Conservation (phyloP, 92 coral and sea anemone species). For the Paramuricea clavata region DNA sequence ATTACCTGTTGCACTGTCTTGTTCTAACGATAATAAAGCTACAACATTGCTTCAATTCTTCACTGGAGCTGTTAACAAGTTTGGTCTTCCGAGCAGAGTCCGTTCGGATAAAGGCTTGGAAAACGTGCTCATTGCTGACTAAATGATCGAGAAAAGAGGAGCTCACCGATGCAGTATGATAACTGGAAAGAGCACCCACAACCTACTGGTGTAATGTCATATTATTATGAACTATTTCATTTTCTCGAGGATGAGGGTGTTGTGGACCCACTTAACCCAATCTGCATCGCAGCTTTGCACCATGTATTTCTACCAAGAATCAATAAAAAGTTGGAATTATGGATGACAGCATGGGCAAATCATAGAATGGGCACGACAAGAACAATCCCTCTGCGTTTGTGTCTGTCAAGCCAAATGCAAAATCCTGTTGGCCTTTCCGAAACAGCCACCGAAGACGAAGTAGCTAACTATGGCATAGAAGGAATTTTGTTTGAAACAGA, state of each 20-base stretch:
- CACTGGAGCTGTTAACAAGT: slow-evolving; percentile 68
- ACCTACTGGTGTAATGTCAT: slow-evolving; percentile 76
- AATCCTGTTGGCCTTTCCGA: slow-evolving; percentile 71
- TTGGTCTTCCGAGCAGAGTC: slow-evolving; percentile 84
- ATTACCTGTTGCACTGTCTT: slow-evolving; percentile 70
- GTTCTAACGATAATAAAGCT: slow-evolving; percentile 70
- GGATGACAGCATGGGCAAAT: slow-evolving; percentile 79
- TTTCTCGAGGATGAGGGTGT: slow-evolving; percentile 79
- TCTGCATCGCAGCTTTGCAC: slow-evolving; percentile 75
- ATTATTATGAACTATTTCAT: slow-evolving; percentile 76
- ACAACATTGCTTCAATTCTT: slow-evolving; percentile 66
- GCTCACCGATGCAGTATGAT: slow-evolving; percentile 72
- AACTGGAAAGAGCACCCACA: slow-evolving; percentile 77
- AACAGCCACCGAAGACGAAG: slow-evolving; percentile 35
- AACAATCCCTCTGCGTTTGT: slow-evolving; percentile 70
- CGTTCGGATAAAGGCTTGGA: slow-evolving; percentile 80
- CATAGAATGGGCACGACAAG: slow-evolving; percentile 83
- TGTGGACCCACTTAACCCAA: slow-evolving; percentile 71
- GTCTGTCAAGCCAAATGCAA: slow-evolving; percentile 79
- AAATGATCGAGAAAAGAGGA: slow-evolving; percentile 79
- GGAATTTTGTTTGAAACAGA: slow-evolving; percentile 56
- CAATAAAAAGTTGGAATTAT: slow-evolving; percentile 69
- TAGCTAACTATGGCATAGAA: slow-evolving; percentile 64
- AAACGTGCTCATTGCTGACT: slow-evolving; percentile 78
- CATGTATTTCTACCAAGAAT: slow-evolving; percentile 69